Percentiles rank a stretch among this genome's conserved stretches.
Conservation (phyloP, 2,888 invertebrate species). For the Ecliptopera silaceata region DNA sequence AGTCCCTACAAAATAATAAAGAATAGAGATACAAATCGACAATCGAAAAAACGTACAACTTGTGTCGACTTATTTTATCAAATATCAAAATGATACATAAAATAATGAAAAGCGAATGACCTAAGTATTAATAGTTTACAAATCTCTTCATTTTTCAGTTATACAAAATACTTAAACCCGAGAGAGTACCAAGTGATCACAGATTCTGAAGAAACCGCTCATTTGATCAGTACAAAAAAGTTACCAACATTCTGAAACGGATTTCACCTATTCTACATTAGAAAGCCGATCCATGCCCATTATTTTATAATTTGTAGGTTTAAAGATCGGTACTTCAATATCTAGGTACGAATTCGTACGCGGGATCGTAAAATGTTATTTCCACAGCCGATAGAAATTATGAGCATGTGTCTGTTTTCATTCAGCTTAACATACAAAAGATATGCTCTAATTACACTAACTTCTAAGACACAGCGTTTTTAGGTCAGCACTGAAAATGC, state of each 20-base stretch:
- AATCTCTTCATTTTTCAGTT: slow-evolving; percentile 60
- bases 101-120: slow-evolving; percentile 48
- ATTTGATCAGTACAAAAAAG: slow-evolving; percentile 69
- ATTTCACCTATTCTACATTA: slow-evolving; percentile 66
- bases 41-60: neutral
- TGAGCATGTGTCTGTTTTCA: slow-evolving; percentile 73
- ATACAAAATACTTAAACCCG: slow-evolving; percentile 76
- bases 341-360: neutral
- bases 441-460: slow-evolving; percentile 64
- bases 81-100: slow-evolving; percentile 50
- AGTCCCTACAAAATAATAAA: slow-evolving; percentile 39
- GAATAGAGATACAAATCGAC: slow-evolving; percentile 37
- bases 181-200: slow-evolving; percentile 83
- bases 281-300: slow-evolving; percentile 74
- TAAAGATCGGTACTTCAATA: neutral
- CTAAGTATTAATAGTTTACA: slow-evolving; percentile 42
- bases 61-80: slow-evolving; percentile 14
- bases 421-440: slow-evolving; percentile 56
- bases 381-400: slow-evolving; percentile 32
- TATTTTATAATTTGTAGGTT: slow-evolving; percentile 25
- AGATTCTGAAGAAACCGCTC: slow-evolving; percentile 78
- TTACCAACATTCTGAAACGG: slow-evolving; percentile 71
- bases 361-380: neutral
- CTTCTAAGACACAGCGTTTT: slow-evolving; percentile 50
- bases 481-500: slow-evolving; percentile 76